Evolutionary conservation across 2,113 vertebrate genomes (phyloP).

Genomic region (Channa maculata): DNA sequence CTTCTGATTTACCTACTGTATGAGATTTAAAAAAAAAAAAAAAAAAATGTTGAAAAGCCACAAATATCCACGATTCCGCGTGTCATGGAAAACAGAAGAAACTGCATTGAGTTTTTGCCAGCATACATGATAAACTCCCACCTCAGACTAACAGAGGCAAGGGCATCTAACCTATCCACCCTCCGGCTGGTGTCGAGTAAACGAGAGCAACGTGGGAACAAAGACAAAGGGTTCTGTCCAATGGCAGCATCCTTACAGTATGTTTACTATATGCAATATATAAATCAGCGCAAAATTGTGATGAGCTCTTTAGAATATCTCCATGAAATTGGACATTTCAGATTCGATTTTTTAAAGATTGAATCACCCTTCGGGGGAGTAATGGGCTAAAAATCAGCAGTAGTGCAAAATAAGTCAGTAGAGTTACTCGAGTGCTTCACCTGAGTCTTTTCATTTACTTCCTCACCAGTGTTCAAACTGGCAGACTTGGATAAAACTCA

Average conservation of each 20-base stretch:
- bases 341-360: not conserved
- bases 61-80: too few relatives aligned
- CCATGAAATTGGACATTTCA: not conserved
- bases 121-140: too few relatives aligned
- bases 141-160: constrained; percentile 14
- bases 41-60: too few relatives aligned
- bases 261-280: too few relatives aligned
- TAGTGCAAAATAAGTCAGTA: not conserved
- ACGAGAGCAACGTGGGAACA: constrained; percentile 33
- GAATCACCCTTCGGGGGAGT: not conserved
- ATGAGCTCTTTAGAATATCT: not conserved
- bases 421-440: not conserved
- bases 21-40: too few relatives aligned
- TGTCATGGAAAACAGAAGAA: too few relatives aligned
- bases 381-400: not conserved
- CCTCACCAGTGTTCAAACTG: too few relatives aligned
- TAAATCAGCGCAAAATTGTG: too few relatives aligned
- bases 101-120: too few relatives aligned
- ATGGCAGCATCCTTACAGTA: not conserved
- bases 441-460: too few relatives aligned
- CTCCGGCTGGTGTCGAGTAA: constrained; percentile 32
- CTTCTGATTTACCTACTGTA: too few relatives aligned
- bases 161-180: constrained; percentile 8
- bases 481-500: too few relatives aligned
- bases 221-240: constrained; percentile 28